These are phyloP conservation scores for Kryptolebias marmoratus DNA, from an alignment of 2,113 vertebrate genomes.

Conservation along the genomic window DNA sequence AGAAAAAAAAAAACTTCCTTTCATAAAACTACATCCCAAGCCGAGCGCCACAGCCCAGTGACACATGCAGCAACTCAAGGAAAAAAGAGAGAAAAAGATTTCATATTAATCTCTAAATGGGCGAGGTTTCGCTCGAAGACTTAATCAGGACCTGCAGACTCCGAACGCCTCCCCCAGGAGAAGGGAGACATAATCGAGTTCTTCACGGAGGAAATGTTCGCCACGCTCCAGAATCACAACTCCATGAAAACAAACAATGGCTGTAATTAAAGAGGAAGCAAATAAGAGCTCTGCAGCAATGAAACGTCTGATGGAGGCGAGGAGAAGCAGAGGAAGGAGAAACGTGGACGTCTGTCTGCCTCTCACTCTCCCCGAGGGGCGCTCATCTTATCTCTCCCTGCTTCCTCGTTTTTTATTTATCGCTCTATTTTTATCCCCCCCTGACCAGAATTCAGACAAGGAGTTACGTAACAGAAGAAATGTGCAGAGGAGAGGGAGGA, in stretches of 20 bases:
- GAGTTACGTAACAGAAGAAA: conserved; percentile 69
- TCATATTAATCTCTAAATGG: conserved; percentile 21
- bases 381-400: conserved; percentile 58
- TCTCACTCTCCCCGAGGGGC: conserved; percentile 62
- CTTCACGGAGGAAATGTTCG: conserved; percentile 21
- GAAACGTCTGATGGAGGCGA: conserved; percentile 32
- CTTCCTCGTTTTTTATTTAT: conserved; percentile 77
- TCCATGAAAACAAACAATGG: conserved; percentile 19
- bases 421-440: conserved; percentile 76
- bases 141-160: conserved; percentile 51
- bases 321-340: conserved; percentile 20
- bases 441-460: conserved; percentile 62
- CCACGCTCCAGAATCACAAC: conserved; percentile 41
- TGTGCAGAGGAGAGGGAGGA: conserved; percentile 25
- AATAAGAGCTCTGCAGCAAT: conserved; percentile 8
- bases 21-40: neutral
- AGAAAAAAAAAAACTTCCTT: neutral
- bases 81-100: neutral
- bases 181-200: conserved; percentile 35
- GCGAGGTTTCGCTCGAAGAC: conserved; percentile 29
- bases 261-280: conserved; percentile 16
- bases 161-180: conserved; percentile 13
- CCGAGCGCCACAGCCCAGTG: neutral
- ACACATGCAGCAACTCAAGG: neutral
- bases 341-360: conserved; percentile 42